Percentiles rank a stretch among this genome's conserved stretches.
Conservation (phyloP, 1,140 invertebrate genomes). For the Drosophila baimaii region DNA sequence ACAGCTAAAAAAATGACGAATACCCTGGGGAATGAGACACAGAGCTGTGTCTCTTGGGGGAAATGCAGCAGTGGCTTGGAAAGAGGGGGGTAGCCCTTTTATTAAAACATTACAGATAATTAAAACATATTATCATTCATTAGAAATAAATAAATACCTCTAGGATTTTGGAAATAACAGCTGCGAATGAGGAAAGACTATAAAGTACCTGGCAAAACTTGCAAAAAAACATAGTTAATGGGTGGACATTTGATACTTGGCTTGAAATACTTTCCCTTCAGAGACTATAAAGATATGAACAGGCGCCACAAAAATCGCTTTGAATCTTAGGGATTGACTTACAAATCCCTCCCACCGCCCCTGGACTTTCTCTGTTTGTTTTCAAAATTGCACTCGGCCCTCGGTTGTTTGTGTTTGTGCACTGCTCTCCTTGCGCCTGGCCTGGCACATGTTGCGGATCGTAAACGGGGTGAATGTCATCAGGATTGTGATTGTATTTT, state of each 20-base stretch:
- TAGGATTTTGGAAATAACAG: background rate
- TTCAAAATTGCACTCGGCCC: conserved; percentile 32
- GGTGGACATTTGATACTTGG: fast-evolving
- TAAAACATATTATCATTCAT: background rate
- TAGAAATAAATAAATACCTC: background rate
- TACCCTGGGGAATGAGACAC: background rate
- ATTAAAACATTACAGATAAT: background rate
- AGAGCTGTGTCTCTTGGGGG: background rate
- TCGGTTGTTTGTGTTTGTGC: conserved; percentile 31
- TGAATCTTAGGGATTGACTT: no score
- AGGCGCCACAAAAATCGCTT: background rate
- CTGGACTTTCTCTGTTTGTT: conserved; percentile 27
- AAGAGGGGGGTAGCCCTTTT: background rate
- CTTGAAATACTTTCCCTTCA: background rate
- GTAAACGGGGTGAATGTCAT: conserved; percentile 83
- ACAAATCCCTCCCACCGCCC: no score
- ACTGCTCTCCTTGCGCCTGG: conserved; percentile 25
- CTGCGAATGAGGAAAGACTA: no score
- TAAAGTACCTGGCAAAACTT: no score
- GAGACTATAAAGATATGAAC: background rate
- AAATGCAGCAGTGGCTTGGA: background rate
- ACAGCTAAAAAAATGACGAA: conserved; percentile 48
- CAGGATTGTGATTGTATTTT: conserved; percentile 71
- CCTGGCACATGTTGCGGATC: conserved; percentile 62
- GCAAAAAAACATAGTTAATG: no score